Evolutionary conservation across 2,888 invertebrate genomes (phyloP).

Genomic region (Periphyllus acericola): DNA sequence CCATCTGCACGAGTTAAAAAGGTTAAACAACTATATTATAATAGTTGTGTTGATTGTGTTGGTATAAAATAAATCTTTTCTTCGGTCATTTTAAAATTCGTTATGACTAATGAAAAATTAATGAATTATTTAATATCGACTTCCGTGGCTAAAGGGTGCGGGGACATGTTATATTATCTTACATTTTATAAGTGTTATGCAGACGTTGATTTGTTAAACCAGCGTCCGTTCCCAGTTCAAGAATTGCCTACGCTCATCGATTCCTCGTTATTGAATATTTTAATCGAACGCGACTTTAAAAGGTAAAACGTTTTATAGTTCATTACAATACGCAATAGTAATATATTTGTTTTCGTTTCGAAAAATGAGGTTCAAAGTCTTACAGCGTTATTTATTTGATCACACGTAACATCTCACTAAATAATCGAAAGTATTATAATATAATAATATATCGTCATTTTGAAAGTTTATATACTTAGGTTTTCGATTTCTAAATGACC

Average conservation of each 20-base stretch:
- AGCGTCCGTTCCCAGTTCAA: background rate
- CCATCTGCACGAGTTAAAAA: background rate
- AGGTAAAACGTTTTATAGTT: background rate
- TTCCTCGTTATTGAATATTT: background rate
- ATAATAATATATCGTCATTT: no score
- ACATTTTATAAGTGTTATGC: background rate
- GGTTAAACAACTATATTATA: background rate
- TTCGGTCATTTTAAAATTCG: background rate
- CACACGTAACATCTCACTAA: no score
- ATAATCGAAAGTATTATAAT: no score
- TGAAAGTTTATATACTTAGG: no score
- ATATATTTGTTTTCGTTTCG: no score
- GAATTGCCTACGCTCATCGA: background rate
- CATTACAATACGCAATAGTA: no score
- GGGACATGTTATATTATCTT: no score
- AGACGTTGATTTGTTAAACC: background rate
- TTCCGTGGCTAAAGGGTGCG: background rate
- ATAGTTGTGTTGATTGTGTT: background rate
- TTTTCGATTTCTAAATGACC: no score
- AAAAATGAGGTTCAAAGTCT: no score
- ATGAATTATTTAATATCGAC: background rate
- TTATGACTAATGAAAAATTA: background rate
- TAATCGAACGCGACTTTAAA: background rate
- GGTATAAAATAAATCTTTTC: background rate
- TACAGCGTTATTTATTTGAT: no score